Evolutionary conservation across 2,113 vertebrate species (phyloP).

Genomic region (Callipepla squamata): DNA sequence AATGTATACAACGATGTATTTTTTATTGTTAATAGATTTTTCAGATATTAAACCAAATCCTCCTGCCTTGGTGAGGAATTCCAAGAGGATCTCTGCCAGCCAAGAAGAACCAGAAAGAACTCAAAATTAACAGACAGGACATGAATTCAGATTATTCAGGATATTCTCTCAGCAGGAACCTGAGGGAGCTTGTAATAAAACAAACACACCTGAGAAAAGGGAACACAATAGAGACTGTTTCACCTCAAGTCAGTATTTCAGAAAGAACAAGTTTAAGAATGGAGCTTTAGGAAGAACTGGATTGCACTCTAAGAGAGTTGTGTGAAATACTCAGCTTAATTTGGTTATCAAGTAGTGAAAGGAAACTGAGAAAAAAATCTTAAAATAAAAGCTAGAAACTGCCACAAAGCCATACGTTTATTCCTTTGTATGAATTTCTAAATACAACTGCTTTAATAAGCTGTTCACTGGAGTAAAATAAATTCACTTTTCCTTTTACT

Average conservation of each 20-base stretch:
- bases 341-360: background rate
- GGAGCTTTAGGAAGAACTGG: background rate
- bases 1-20: background rate
- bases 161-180: background rate
- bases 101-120: background rate
- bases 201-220: background rate
- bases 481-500: constrained; percentile 16
- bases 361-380: background rate
- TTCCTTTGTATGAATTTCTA: background rate
- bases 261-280: background rate
- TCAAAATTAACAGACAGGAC: background rate
- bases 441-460: background rate
- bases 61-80: background rate
- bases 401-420: background rate
- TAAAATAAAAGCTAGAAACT: background rate
- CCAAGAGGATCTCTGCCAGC: background rate
- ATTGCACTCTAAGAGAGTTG: background rate
- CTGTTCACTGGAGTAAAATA: constrained; percentile 38
- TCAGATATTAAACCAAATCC: background rate
- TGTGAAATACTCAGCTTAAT: constrained; percentile 6
- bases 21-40: background rate
- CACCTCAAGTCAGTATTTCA: background rate
- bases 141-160: background rate
- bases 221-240: background rate
- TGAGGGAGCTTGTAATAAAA: background rate